A percentile compares a stretch with the other conserved stretches of the same genome.
Evolutionary conservation across 2,888 invertebrate species (phyloP).

Genomic region (Sminthurinus aureus): DNA sequence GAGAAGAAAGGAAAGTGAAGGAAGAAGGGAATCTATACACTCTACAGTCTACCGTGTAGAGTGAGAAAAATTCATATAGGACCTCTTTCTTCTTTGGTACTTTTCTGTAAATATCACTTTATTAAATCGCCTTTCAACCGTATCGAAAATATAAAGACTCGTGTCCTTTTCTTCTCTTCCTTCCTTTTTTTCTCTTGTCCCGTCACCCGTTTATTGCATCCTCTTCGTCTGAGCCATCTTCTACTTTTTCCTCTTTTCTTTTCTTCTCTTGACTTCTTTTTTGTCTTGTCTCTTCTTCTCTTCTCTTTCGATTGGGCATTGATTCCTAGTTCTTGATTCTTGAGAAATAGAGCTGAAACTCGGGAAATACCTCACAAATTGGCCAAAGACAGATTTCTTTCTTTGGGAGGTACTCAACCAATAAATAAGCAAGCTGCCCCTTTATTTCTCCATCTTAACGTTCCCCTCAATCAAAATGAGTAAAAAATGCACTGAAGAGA

Average conservation of each 20-base stretch:
- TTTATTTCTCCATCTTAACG: constrained; percentile 29
- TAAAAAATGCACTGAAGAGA: constrained; percentile 2
- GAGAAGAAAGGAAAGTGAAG: background rate
- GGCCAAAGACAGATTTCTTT: constrained; percentile 36
- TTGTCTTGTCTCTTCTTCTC: background rate
- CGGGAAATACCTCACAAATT: constrained; percentile 9
- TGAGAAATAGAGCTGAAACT: background rate
- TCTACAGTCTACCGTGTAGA: too few species aligned
- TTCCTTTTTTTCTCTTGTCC: background rate
- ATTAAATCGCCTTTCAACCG: constrained; percentile 34
- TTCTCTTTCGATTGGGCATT: background rate
- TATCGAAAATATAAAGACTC: constrained; percentile 3
- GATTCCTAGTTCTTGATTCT: background rate
- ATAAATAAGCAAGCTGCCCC: constrained; percentile 29
- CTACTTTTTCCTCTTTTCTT: background rate
- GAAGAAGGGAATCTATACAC: background rate
- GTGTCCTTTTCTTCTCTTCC: background rate
- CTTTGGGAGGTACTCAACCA: constrained; percentile 28
- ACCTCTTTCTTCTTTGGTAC: constrained; percentile 5
- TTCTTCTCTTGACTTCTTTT: background rate
- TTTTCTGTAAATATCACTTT: constrained; percentile 36
- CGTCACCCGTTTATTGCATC: too few species aligned
- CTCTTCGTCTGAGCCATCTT: too few species aligned
- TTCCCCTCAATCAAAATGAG: constrained; percentile 32
- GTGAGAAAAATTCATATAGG: background rate